Evolutionary conservation across 53 echinoderm and acorn worm species (phyloP), one percentile per base, ranked within the genome.

Genomic region (Crossaster papposus): DNA sequence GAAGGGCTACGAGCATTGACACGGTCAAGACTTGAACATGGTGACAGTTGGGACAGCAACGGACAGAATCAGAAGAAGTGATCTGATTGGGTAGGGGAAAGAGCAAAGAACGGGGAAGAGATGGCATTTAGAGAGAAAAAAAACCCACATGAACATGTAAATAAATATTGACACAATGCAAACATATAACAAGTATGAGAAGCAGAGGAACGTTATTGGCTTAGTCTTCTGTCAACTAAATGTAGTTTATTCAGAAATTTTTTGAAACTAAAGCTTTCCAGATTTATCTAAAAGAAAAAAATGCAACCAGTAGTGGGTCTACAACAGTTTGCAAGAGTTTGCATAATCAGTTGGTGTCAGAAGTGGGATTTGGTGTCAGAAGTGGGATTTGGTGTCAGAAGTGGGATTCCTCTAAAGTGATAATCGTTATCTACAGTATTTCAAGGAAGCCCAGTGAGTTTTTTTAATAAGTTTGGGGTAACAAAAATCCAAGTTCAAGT

Each of bases 41-140:
- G 72, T 87, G 32, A 87, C 87, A 87, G 54, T 75, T 87, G 87
- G 72, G 63, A 87, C 87, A 87, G 87, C 87, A 87, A 87, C 77
- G 77, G 87, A 87, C 87, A 87, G 87, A 87, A 77, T 84, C 84
- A 84, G 84, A 84, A 84, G 84, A 84, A 84, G 84, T 84, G 77
- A 87, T 87, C 87, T 87, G 87, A 87, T 87, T 62, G 74, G 72
- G 85, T 18, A 11, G 53, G 50, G 71, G 50, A 51, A 71, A 79
- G 79, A 52, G 79, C 22, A 58, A 44, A 85, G 85, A 68, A 85
- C 74, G 72, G 30, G 85, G 54, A 85, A 54, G 74, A 75, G 37
- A 58, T n/a, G 71, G 44, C 13, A 33, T 85, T 24, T 34, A 32
- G 54, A 74, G 55, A 55, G 74, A 38, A 38, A 70, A 32, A 32